A percentile compares a stretch with the other conserved stretches of the same genome.
Conservation (phyloP, 2,113 vertebrate species). For the Sylvia atricapilla region DNA sequence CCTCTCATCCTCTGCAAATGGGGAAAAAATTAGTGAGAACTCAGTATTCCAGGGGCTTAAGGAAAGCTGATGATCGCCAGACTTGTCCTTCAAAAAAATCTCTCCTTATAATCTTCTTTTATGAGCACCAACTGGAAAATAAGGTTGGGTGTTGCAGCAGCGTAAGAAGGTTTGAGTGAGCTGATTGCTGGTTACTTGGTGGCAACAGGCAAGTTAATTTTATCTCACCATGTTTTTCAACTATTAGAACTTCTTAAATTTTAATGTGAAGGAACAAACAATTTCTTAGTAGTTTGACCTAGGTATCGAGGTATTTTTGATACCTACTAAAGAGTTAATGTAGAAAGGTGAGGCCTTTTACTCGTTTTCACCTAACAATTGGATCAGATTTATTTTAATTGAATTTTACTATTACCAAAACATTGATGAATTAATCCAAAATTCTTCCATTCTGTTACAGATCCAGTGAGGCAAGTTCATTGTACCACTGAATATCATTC, state of each 20-base stretch:
- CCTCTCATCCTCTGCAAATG: background rate
- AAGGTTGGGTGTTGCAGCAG: background rate
- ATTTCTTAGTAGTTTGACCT: background rate
- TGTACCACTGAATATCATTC: fast-evolving
- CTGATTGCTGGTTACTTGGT: background rate
- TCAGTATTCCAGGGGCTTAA: background rate
- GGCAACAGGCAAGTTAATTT: background rate
- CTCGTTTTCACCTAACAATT: background rate
- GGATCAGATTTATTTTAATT: background rate
- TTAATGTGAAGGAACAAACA: background rate
- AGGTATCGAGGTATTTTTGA: background rate
- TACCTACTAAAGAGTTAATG: background rate
- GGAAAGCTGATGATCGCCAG: background rate
- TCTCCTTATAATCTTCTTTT: background rate
- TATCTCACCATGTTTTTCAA: background rate
- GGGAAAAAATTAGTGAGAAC: background rate
- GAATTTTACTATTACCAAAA: background rate
- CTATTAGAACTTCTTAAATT: background rate
- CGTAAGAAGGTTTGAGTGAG: background rate
- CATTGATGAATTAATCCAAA: background rate
- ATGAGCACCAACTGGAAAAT: background rate
- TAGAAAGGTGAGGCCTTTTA: background rate
- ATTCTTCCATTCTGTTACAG: background rate
- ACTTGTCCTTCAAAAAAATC: background rate
- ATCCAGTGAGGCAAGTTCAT: fast-evolving